Conservation (phyloP, 2,888 invertebrate genomes). For the Rhogogaster chlorosoma region DNA sequence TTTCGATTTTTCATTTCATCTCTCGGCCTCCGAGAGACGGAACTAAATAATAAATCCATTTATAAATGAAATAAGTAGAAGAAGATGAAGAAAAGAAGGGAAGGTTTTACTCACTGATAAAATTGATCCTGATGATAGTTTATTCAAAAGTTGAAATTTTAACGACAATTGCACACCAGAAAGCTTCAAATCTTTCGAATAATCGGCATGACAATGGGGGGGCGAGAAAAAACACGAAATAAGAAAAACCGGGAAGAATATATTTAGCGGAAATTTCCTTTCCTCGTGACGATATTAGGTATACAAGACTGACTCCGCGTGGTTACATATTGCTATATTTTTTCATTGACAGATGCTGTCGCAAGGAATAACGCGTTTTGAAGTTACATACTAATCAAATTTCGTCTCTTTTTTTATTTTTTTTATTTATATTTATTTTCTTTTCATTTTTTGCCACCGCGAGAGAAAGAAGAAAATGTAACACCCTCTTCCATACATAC, state of each 20-base stretch:
- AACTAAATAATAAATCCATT: background rate
- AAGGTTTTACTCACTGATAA: background rate
- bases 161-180: background rate
- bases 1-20: background rate
- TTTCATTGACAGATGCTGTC: slow-evolving; percentile 3
- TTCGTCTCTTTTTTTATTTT: background rate
- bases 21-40: background rate
- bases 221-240: background rate
- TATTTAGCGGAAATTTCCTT: background rate
- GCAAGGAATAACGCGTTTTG: background rate
- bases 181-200: background rate
- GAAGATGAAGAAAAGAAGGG: background rate
- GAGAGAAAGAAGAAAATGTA: background rate
- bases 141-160: background rate
- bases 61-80: background rate
- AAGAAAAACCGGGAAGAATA: background rate
- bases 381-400: slow-evolving; percentile 1
- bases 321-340: background rate
- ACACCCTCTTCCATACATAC: background rate
- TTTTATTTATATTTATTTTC: background rate
- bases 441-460: background rate
- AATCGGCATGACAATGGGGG: background rate
- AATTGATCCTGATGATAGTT: background rate
- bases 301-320: background rate
- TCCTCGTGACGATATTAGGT: background rate